Percentiles rank a stretch among this genome's conserved stretches.
Evolutionary conservation across 2,113 vertebrate genomes (phyloP).

Genomic region (Clupea harengus): DNA sequence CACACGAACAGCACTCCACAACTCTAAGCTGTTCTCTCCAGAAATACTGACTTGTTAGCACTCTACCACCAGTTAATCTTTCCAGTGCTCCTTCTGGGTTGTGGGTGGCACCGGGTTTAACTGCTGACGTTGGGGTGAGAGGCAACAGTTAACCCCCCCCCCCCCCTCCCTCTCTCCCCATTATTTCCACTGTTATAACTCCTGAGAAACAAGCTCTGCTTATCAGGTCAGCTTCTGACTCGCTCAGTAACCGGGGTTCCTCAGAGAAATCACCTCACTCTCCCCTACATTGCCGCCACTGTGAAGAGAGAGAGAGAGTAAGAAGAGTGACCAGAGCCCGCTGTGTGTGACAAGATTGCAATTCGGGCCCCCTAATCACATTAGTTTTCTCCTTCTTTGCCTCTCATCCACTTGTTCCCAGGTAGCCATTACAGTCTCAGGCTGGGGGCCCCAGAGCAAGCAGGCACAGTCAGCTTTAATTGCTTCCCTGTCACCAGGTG

Average conservation of each 20-base stretch:
- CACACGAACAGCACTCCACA: not conserved
- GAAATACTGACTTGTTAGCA: not conserved
- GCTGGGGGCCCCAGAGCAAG: slow-evolving; percentile 19
- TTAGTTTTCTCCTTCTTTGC: slow-evolving; percentile 34
- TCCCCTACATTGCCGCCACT: not conserved
- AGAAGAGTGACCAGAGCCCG: slow-evolving; percentile 11
- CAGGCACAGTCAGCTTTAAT: slow-evolving; percentile 38
- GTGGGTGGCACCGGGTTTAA: not conserved
- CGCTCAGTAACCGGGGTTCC: not conserved
- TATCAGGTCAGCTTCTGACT: slow-evolving; percentile 31
- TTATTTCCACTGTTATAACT: slow-evolving; percentile 31
- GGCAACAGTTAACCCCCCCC: not conserved
- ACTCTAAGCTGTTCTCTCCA: not conserved
- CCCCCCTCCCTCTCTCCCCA: not conserved
- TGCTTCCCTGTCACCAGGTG: slow-evolving; percentile 39
- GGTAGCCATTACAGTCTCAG: slow-evolving; percentile 30
- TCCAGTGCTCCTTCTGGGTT: not conserved
- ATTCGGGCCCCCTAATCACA: slow-evolving; percentile 39
- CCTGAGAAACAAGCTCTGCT: slow-evolving; percentile 29
- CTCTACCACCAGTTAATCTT: not conserved
- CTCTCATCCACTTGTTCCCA: slow-evolving; percentile 8
- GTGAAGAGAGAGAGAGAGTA: not conserved
- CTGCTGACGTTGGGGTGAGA: not conserved
- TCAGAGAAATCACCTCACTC: slow-evolving; percentile 30
- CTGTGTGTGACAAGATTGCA: slow-evolving; percentile 39